Evolutionary conservation across 2,888 invertebrate genomes (phyloP), one percentile per base, ranked within the genome.

Genomic region (Halictus quadricinctus): DNA sequence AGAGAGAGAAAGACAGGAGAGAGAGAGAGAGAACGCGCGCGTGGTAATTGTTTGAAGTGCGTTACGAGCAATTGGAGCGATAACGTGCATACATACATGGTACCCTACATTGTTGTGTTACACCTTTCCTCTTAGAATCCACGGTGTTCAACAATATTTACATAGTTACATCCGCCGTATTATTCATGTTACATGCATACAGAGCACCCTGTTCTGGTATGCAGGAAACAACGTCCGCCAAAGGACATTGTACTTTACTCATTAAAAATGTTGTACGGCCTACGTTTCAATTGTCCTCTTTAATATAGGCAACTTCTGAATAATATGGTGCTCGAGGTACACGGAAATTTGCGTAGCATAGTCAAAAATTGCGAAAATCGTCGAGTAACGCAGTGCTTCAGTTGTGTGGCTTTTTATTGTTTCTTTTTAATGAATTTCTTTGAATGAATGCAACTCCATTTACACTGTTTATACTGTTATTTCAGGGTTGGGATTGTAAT

Each of bases 41-140:
- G 5, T 12, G 25, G 25, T 80, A 80, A 80, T 82, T 82, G 75
- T 80, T 80, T 64, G 69, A 25, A 66, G 15, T 46, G 54, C 73
- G 73, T 79, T 79, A 69, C 36, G 36, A 29, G 73, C 69, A 48
- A 74, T 73, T 48, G 54, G 13, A n/a, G 46, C 46, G n/a, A 48
- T 46, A 79, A 72, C 48, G 48, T 36, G 21, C 73, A n/a, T 12
- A 36, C 60, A 41, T 25, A 36, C 60, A 41, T 25, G 7, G 50
- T 5, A 5, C n/a, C 48, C 18, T 4, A 2, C 15, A 60, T n/a
- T 15, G 12, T 69, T 66, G 50, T 25, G 21, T 29, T 50, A 18
- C 43, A 50, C 79, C 15, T 73, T 50, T 58, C 50, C 50, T 50
- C 10, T 36, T 4, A 36, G 50, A 50, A 36, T 73, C 21, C 48